These are phyloP conservation scores for Anas flavirostris DNA, from an alignment of 2,797 vertebrate species.

Conservation along the genomic window DNA sequence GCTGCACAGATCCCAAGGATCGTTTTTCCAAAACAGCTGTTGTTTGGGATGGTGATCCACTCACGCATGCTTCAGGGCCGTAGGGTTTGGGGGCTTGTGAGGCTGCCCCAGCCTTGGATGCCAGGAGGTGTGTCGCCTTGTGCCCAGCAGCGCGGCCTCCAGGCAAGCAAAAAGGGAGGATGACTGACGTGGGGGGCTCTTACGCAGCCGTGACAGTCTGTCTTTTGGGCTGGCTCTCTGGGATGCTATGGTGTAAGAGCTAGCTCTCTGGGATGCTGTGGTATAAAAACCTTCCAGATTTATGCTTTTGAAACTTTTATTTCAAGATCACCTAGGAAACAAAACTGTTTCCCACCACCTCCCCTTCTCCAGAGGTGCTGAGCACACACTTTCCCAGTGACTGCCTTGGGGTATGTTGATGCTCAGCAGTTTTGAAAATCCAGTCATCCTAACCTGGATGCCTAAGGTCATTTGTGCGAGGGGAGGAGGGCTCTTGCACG, in stretches of 20 bases:
- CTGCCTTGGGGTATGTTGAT: constrained; percentile 51
- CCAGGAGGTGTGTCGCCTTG: not conserved
- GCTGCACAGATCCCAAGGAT: not conserved
- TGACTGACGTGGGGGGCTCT: not conserved
- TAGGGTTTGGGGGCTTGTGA: not conserved
- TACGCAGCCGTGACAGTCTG: not conserved
- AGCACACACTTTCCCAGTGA: constrained; percentile 10
- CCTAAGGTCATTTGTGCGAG: constrained; percentile 37
- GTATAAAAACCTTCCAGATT: not conserved
- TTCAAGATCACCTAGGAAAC: constrained; percentile 56
- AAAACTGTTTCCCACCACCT: not conserved
- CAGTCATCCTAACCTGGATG: constrained; percentile 60
- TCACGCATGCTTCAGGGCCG: not conserved
- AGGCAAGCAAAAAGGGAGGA: not conserved
- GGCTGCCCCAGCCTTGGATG: not conserved
- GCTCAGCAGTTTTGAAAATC: constrained; percentile 64
- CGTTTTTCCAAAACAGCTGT: fast-evolving
- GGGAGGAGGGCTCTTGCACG: constrained; percentile 16
- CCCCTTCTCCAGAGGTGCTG: constrained; percentile 5
- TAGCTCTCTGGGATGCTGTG: not conserved
- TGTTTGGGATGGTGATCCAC: not conserved
- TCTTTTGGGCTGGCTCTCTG: not conserved
- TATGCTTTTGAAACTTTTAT: not conserved
- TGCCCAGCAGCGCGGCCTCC: fast-evolving
- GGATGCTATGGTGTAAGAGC: not conserved